Evolutionary conservation across 2,797 vertebrate genomes (phyloP).

Genomic region (Argentina silus): DNA sequence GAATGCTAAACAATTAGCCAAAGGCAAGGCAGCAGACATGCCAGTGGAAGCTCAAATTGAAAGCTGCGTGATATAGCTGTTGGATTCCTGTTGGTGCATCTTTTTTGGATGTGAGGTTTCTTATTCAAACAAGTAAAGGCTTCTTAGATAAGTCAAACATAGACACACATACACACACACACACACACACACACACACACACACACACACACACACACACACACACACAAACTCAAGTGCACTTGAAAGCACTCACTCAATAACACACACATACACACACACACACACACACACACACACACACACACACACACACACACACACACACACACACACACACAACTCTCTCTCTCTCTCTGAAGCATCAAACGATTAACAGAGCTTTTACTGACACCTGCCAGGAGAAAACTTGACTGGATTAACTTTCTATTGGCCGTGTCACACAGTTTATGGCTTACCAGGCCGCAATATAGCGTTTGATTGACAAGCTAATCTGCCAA

Average conservation of each 20-base stretch:
- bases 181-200: not conserved
- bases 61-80: not conserved
- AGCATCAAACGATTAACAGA: no score
- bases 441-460: not conserved
- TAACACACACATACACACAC: not conserved
- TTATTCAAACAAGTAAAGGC: no score
- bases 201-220: not conserved
- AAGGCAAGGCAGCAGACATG: not conserved
- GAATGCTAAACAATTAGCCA: not conserved
- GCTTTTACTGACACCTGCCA: not conserved
- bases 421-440: not conserved
- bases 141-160: constrained; percentile 11
- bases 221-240: not conserved
- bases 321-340: not conserved
- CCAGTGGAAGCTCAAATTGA: no score
- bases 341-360: not conserved
- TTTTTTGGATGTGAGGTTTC: not conserved
- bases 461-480: not conserved
- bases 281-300: constrained; percentile 1
- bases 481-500: constrained; percentile 1
- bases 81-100: not conserved
- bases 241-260: no score
- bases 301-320: no score
- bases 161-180: constrained; percentile 9
- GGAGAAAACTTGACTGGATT: not conserved